These are phyloP conservation scores for Drosophila rellima DNA, from an alignment of 2,888 invertebrate species.

Conservation along the genomic window DNA sequence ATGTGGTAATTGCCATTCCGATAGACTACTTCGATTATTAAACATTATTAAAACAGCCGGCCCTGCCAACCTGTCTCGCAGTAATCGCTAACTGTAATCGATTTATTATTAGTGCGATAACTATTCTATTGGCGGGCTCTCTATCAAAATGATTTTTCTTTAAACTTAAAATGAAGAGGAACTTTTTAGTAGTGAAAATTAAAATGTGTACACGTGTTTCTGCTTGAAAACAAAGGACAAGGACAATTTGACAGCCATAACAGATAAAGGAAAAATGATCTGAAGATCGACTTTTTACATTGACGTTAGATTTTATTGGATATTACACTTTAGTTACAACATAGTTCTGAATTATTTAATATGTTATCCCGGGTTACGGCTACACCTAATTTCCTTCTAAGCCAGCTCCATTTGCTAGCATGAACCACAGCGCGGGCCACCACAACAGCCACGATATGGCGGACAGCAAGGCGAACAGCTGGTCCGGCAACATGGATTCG, in stretches of 20 bases:
- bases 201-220: no score
- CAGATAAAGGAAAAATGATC: no score
- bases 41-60: not conserved
- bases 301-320: slow-evolving; percentile 24
- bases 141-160: not conserved
- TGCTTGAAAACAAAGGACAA: no score
- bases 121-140: not conserved
- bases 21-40: slow-evolving; percentile 42
- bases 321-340: not conserved
- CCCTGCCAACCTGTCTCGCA: slow-evolving; percentile 34
- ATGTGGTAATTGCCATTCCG: slow-evolving; percentile 49
- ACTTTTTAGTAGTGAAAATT: no score
- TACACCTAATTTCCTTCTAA: slow-evolving; percentile 44
- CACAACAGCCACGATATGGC: slow-evolving; percentile 55
- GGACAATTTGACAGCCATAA: no score
- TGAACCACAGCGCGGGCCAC: slow-evolving; percentile 55
- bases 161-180: no score
- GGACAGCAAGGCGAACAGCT: slow-evolving; percentile 53
- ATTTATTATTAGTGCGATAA: not conserved
- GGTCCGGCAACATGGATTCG: slow-evolving; percentile 29
- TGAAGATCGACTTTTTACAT: no score
- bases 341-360: not conserved
- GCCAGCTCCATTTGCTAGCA: slow-evolving; percentile 40
- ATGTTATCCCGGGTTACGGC: not conserved
- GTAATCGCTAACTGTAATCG: not conserved